Evolutionary conservation across 2,888 invertebrate species (phyloP).

Genomic region (Psococerastis gibbosa): DNA sequence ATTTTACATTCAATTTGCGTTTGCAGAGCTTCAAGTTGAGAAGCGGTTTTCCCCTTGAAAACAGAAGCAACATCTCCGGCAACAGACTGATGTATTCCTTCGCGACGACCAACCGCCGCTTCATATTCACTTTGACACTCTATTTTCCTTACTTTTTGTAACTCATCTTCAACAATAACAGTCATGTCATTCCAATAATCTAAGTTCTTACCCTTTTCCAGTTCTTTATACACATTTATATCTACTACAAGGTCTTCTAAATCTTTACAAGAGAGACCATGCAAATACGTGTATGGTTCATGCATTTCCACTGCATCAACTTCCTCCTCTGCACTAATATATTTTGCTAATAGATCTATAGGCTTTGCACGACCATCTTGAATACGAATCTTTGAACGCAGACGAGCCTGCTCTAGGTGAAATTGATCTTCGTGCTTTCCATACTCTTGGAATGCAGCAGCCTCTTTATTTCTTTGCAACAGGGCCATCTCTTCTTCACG

Average conservation of each 20-base stretch:
- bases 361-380: constrained; percentile 95
- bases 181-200: constrained; percentile 95
- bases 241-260: constrained; percentile 92
- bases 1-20: constrained; percentile 74
- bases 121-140: constrained; percentile 41
- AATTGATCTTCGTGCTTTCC: constrained; percentile 93
- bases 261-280: constrained; percentile 75
- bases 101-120: constrained; percentile 38
- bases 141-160: constrained; percentile 63
- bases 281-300: constrained; percentile 89
- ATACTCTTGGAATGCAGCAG: constrained; percentile 85
- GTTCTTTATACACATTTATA: constrained; percentile 81
- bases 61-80: constrained; percentile 73
- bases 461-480: constrained; percentile 73
- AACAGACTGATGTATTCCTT: constrained; percentile 81
- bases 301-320: constrained; percentile 94
- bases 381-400: constrained; percentile 86
- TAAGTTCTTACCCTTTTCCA: constrained; percentile 73
- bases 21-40: constrained; percentile 67
- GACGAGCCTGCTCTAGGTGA: constrained; percentile 87
- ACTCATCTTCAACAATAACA: constrained; percentile 83
- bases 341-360: constrained; percentile 92
- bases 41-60: constrained; percentile 83
- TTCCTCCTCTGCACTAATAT: constrained; percentile 75
- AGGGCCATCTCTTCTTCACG: constrained; percentile 66